These are phyloP conservation scores for Pseudopodoces humilis DNA, from an alignment of 2,113 vertebrate species.

Conservation along the genomic window DNA sequence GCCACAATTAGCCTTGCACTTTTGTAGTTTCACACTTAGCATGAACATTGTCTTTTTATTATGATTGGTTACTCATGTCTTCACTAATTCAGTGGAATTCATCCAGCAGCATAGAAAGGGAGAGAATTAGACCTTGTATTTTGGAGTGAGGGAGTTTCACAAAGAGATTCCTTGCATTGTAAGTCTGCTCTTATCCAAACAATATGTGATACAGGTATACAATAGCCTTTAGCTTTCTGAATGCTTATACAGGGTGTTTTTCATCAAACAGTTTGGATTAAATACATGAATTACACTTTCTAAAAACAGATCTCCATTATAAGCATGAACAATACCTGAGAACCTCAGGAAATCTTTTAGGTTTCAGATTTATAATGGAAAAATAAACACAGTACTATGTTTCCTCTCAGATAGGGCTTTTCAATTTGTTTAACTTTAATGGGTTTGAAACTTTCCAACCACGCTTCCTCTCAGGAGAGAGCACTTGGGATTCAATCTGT, in stretches of 20 bases:
- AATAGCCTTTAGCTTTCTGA: constrained; percentile 38
- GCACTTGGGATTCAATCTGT: constrained; percentile 47
- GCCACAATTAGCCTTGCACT: background rate
- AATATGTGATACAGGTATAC: constrained; percentile 55
- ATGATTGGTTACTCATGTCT: background rate
- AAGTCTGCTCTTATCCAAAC: constrained; percentile 51
- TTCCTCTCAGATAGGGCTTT: constrained; percentile 70
- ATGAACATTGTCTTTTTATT: background rate
- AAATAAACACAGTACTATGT: constrained; percentile 67
- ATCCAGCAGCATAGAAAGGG: background rate
- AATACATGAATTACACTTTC: constrained; percentile 47
- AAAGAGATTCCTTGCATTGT: constrained; percentile 13
- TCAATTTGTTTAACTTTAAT: constrained; percentile 67
- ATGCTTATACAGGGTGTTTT: constrained; percentile 54
- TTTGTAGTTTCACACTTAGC: background rate
- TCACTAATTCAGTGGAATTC: constrained; percentile 5
- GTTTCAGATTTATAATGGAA: constrained; percentile 62
- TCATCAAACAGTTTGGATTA: constrained; percentile 62
- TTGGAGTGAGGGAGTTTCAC: background rate
- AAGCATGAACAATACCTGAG: constrained; percentile 57
- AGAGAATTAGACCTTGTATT: background rate
- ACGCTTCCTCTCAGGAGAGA: constrained; percentile 42
- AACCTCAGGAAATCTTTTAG: constrained; percentile 64
- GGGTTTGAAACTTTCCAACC: constrained; percentile 58
- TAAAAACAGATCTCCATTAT: constrained; percentile 67